A percentile compares a stretch with the other conserved stretches of the same genome.
Evolutionary conservation across 1,140 invertebrate species (phyloP).

Genomic region (Cheumatopsyche charites): DNA sequence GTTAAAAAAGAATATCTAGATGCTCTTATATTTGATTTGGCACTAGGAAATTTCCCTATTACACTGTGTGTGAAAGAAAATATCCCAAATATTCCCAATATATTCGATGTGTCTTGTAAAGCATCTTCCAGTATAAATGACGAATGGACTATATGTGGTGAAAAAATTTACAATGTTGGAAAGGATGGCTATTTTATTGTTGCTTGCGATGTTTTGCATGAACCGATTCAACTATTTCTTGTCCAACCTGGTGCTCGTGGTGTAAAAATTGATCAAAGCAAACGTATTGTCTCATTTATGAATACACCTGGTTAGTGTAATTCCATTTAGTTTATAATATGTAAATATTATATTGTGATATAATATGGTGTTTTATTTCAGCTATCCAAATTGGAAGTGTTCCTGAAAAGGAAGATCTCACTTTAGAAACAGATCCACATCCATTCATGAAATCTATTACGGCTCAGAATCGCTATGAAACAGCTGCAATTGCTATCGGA

Average conservation of each 20-base stretch:
- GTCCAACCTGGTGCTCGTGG: slow-evolving; percentile 28
- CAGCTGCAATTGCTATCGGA: background rate
- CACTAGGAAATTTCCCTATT: slow-evolving; percentile 14
- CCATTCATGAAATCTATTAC: background rate
- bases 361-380: no score
- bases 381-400: no score
- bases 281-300: slow-evolving; percentile 17
- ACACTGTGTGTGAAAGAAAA: slow-evolving; percentile 11
- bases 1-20: slow-evolving; percentile 17
- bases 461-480: slow-evolving; percentile 1
- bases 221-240: slow-evolving; percentile 27
- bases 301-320: slow-evolving; percentile 27
- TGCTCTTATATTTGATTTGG: slow-evolving; percentile 21
- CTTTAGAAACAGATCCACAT: no score
- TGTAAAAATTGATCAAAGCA: background rate
- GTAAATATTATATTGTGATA: background rate
- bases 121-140: background rate
- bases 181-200: slow-evolving; percentile 29
- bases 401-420: no score
- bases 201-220: slow-evolving; percentile 4
- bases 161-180: slow-evolving; percentile 4
- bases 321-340: no score
- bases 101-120: slow-evolving; percentile 7
- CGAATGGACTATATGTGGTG: slow-evolving; percentile 16
- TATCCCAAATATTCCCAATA: background rate